A percentile compares a stretch with the other conserved stretches of the same genome.
Conservation (phyloP, 1,140 invertebrate genomes). For the Aphaenogaster ashmeadi region DNA sequence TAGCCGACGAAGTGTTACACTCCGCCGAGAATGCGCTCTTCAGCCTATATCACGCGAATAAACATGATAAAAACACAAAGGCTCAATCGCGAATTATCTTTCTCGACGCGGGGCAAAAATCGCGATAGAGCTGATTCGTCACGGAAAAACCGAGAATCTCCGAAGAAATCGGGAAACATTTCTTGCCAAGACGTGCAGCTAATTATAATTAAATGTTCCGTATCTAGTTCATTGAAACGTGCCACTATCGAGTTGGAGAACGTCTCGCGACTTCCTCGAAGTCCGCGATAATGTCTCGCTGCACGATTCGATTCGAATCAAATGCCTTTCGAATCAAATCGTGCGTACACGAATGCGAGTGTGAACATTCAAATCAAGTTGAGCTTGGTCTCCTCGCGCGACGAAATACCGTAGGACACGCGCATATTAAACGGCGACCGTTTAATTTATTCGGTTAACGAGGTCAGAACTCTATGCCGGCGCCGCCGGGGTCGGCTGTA, state of each 20-base stretch:
- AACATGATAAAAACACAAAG: constrained; percentile 25
- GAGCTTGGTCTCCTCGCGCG: not conserved
- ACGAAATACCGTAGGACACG: not conserved
- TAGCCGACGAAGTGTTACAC: constrained; percentile 1
- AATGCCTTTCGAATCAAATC: not conserved
- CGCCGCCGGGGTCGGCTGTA: constrained; percentile 9
- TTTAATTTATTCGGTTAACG: constrained; percentile 56
- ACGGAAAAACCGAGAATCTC: not conserved
- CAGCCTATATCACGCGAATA: not conserved
- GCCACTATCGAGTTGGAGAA: not conserved
- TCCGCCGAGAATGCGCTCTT: not conserved
- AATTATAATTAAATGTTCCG: not conserved
- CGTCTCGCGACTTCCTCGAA: not conserved
- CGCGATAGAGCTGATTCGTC: not conserved
- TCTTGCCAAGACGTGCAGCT: not conserved
- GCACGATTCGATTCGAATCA: not conserved
- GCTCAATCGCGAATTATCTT: not conserved
- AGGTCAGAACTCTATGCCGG: not conserved
- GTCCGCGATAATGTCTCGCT: not conserved
- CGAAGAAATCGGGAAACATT: too few species aligned
- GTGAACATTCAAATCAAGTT: not conserved
- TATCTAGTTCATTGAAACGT: not conserved
- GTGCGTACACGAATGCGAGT: not conserved
- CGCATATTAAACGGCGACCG: constrained; percentile 13
- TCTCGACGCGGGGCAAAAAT: not conserved